Percentiles rank a stretch among this genome's conserved stretches.
Conservation (phyloP, 2,888 invertebrate genomes). For the Luperina nickerlii region DNA sequence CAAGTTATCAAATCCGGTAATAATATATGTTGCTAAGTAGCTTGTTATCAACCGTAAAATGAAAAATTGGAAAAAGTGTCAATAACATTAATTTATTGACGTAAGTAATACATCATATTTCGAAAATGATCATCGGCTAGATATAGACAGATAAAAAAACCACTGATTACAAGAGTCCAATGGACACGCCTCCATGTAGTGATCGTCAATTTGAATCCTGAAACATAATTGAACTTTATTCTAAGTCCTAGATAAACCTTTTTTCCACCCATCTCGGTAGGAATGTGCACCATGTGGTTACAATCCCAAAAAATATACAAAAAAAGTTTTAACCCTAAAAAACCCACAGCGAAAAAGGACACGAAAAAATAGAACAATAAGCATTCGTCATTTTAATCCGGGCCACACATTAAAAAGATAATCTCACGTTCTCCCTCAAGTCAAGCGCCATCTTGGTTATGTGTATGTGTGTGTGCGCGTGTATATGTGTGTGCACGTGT, state of each 20-base stretch:
- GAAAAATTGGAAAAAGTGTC: conserved; percentile 26
- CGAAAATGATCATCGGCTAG: conserved; percentile 16
- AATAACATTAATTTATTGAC: conserved; percentile 10
- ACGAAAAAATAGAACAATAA: conserved; percentile 69
- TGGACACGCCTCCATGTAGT: background rate
- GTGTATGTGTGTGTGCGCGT: conserved; percentile 41
- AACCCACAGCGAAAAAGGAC: conserved; percentile 50
- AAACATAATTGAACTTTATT: background rate
- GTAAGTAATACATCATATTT: conserved; percentile 31
- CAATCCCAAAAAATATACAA: conserved; percentile 10
- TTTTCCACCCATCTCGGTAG: background rate
- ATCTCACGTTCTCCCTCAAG: conserved; percentile 70
- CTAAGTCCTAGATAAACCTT: too few species aligned
- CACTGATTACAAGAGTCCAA: conserved; percentile 13
- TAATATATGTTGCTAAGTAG: conserved; percentile 19
- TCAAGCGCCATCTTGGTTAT: conserved; percentile 71
- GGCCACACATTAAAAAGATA: conserved; percentile 73
- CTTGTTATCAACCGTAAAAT: conserved; percentile 19
- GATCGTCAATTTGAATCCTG: background rate
- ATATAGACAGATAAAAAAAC: background rate
- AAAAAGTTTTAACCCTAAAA: conserved; percentile 52
- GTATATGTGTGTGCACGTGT: conserved; percentile 60
- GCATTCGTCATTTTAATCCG: conserved; percentile 79
- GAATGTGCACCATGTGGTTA: conserved; percentile 21
- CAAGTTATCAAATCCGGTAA: conserved; percentile 25